A percentile compares a stretch with the other conserved stretches of the same genome.
These are phyloP conservation scores for Oreochromis tanganicae DNA, from an alignment of 2,113 vertebrate species.

Conservation along the genomic window DNA sequence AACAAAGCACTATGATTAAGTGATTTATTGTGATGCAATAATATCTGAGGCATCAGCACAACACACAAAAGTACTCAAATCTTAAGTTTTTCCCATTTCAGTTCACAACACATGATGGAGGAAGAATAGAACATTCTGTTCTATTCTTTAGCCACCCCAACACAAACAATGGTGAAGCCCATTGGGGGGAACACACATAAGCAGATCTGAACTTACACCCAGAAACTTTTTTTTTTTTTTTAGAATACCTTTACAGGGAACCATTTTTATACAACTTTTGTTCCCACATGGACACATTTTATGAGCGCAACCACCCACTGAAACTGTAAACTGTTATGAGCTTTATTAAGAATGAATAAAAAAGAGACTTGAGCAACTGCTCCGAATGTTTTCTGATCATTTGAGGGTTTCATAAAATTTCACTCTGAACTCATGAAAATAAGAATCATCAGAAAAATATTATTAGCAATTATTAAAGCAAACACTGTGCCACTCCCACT, in stretches of 20 bases:
- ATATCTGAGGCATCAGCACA: background rate
- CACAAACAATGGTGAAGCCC: accelerated
- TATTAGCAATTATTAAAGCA: background rate
- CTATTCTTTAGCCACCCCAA: background rate
- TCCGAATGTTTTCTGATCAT: background rate
- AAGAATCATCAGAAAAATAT: background rate
- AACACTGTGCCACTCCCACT: background rate
- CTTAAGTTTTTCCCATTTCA: background rate
- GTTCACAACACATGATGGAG: background rate
- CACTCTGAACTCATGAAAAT: background rate
- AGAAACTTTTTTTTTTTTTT: background rate
- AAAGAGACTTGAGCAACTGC: background rate
- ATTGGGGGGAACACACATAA: background rate
- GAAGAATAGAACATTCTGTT: background rate
- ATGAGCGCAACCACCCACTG: background rate
- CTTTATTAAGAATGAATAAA: background rate
- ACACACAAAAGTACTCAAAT: background rate
- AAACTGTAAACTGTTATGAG: background rate
- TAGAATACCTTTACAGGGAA: background rate
- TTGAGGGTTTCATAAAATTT: background rate
- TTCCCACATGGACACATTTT: background rate
- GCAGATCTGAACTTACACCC: accelerated
- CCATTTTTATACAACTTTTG: background rate
- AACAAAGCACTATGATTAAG: background rate
- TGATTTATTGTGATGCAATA: background rate